These are phyloP conservation scores for Champsocephalus gunnari DNA, from an alignment of 2,797 vertebrate species.

Conservation along the genomic window DNA sequence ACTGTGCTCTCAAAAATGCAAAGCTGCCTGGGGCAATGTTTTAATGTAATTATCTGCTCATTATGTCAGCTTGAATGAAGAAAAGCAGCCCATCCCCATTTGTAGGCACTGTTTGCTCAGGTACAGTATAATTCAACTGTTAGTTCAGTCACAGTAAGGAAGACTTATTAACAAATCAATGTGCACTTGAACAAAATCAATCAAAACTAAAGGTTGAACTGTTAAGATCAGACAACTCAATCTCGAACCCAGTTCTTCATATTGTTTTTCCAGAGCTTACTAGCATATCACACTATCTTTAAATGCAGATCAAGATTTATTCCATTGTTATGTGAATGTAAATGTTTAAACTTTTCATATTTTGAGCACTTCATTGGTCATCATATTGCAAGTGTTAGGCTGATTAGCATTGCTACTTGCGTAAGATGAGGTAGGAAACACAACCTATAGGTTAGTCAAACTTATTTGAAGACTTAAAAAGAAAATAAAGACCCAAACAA, in stretches of 20 bases:
- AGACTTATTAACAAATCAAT: background rate
- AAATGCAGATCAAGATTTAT: background rate
- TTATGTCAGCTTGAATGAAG: slow-evolving; percentile 28
- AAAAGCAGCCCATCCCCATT: background rate
- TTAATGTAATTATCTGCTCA: slow-evolving; percentile 34
- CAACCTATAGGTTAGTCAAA: no score
- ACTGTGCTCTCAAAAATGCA: slow-evolving; percentile 21
- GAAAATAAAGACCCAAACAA: no score
- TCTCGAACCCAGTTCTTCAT: background rate
- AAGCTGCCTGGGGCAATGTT: slow-evolving; percentile 26
- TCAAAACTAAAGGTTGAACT: background rate
- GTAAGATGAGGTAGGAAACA: no score
- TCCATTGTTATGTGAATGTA: background rate
- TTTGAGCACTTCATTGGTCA: background rate
- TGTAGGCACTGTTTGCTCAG: background rate
- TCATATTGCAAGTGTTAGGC: no score
- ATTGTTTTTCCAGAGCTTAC: background rate
- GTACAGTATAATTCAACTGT: background rate
- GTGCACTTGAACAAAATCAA: background rate
- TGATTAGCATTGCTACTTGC: no score
- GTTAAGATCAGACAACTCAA: slow-evolving; percentile 1
- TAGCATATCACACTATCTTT: background rate
- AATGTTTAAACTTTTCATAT: background rate
- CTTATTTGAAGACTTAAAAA: no score
- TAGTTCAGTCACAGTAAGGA: background rate